phyloP scores from a whole-genome alignment of 2,888 invertebrate species.

The Acleris cristana region DNA sequence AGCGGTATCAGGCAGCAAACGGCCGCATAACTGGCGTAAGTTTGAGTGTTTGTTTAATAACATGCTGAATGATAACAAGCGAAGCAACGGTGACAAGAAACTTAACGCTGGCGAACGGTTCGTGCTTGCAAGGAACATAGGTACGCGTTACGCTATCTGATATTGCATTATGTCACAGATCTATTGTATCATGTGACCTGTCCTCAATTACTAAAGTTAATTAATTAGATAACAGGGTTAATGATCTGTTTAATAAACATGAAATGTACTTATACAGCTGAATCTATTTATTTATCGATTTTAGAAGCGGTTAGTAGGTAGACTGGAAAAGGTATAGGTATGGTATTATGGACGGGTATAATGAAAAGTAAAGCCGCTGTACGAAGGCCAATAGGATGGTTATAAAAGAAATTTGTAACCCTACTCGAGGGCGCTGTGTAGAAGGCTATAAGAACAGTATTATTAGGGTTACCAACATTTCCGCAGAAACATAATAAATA shows the following conservation, averaged over 20 bases:
- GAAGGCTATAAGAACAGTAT: slow-evolving; percentile 20
- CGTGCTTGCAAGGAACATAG: background rate
- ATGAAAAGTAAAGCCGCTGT: slow-evolving; percentile 26
- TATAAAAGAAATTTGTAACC: slow-evolving; percentile 30
- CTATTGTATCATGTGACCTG: slow-evolving; percentile 24
- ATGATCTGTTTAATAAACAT: background rate
- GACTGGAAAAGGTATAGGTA: slow-evolving; percentile 6
- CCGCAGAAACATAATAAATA: background rate
- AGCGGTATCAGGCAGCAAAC: slow-evolving; percentile 24
- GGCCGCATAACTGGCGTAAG: slow-evolving; percentile 1
- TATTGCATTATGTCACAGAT: slow-evolving; percentile 24
- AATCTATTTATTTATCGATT: no score
- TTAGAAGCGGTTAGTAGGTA: no score
- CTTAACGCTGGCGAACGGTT: background rate
- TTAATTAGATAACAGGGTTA: slow-evolving; percentile 17
- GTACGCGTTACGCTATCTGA: slow-evolving; percentile 7
- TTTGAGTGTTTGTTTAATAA: slow-evolving; percentile 32
- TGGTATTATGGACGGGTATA: slow-evolving; percentile 9
- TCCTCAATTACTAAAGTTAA: slow-evolving; percentile 3
- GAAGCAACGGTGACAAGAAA: slow-evolving; percentile 11
- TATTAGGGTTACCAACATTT: slow-evolving; percentile 26
- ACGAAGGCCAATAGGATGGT: slow-evolving; percentile 20
- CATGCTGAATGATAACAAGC: slow-evolving; percentile 28
- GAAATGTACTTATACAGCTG: background rate
- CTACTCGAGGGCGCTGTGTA: slow-evolving; percentile 27